Evolutionary conservation across 2,797 vertebrate species (phyloP).

Genomic region (Sebastes reedi): DNA sequence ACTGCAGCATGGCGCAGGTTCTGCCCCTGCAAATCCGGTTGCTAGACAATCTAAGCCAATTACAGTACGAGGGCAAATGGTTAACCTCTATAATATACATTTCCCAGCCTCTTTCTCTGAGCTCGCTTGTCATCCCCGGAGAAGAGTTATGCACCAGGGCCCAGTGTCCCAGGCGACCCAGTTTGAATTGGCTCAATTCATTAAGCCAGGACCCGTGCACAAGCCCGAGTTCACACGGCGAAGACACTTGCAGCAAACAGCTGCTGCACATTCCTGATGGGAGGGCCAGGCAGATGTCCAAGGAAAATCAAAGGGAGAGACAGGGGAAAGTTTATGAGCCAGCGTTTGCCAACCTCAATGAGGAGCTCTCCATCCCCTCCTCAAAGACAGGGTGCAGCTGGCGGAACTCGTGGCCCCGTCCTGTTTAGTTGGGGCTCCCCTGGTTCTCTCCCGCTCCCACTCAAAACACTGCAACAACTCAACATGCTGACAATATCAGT

Average conservation of each 20-base stretch:
- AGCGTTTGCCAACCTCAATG: conserved; percentile 97
- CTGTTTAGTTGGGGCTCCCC: conserved; percentile 80
- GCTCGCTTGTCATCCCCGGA: conserved; percentile 82
- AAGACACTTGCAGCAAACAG: conserved; percentile 96
- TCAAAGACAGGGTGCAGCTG: conserved; percentile 96
- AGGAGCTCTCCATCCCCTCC: conserved; percentile 89
- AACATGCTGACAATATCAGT: conserved; percentile 81
- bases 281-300: conserved; percentile 99
- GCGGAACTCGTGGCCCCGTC: conserved; percentile 88
- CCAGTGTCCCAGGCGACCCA: conserved; percentile 80
- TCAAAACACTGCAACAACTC: conserved; percentile 70
- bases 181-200: conserved; percentile 96
- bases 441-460: conserved; percentile 70
- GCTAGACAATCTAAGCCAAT: conserved; percentile 99
- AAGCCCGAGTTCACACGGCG: conserved; percentile 84
- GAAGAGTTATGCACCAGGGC: conserved; percentile 80
- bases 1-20: conserved; percentile 72
- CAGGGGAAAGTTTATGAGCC: conserved; percentile 94
- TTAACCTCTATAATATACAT: conserved; percentile 87
- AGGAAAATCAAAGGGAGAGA: conserved; percentile 97
- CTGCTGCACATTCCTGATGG: conserved; percentile 97
- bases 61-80: conserved; percentile 91
- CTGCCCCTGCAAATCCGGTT: conserved; percentile 90
- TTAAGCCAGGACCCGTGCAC: conserved; percentile 88
- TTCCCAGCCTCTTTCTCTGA: conserved; percentile 83